phyloP scores from a whole-genome alignment of 1,140 invertebrate genomes.

The Ostrea denselamellosa region DNA sequence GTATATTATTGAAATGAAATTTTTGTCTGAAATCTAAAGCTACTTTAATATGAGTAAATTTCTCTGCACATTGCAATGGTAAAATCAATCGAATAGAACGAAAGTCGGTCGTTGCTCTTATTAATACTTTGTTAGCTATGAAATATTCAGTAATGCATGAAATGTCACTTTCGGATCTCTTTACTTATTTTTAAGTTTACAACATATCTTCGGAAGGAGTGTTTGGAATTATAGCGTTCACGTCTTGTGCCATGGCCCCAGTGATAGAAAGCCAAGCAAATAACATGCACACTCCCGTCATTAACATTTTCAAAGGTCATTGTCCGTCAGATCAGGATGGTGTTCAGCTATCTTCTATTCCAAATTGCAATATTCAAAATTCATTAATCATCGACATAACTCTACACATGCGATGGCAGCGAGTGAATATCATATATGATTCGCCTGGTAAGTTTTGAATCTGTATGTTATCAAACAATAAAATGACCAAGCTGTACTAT shows the following conservation, averaged over 20 bases:
- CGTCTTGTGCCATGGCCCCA: not conserved
- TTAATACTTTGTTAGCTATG: no score
- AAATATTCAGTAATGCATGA: no score
- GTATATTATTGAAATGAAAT: no score
- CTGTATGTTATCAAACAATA: not conserved
- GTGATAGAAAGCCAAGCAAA: not conserved
- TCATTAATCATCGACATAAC: not conserved
- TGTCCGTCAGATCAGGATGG: not conserved
- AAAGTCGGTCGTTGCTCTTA: no score
- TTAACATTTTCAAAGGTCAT: not conserved
- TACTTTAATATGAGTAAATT: no score
- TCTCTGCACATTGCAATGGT: no score
- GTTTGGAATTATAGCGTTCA: not conserved
- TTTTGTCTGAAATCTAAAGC: no score
- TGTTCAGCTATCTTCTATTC: not conserved
- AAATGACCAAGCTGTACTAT: not conserved
- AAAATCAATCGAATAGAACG: no score
- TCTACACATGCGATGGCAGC: not conserved
- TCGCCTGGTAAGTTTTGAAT: not conserved
- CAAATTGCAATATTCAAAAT: slow-evolving; percentile 9
- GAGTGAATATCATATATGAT: not conserved
- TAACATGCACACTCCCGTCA: not conserved
- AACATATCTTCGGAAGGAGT: not conserved
- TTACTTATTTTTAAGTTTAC: not conserved
- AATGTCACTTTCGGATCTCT: not conserved